phyloP scores from a whole-genome alignment of 23 tunicate species.

The Trididemnum miniatum region DNA sequence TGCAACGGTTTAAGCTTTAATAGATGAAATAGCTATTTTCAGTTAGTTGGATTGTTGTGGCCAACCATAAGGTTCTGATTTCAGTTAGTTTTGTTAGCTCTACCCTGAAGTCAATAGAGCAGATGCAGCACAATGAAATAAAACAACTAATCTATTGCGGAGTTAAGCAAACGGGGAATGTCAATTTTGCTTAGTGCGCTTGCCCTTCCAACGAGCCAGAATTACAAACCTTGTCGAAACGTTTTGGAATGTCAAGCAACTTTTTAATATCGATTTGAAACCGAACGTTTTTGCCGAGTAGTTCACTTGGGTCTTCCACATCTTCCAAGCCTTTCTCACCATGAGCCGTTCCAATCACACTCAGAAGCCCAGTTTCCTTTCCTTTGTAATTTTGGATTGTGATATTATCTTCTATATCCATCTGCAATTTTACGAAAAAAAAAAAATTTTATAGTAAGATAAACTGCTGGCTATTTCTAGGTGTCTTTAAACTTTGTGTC shows the following conservation, averaged over 20 bases:
- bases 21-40: too few species aligned
- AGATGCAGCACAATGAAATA: too few species aligned
- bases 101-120: too few species aligned
- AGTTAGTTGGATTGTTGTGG: too few species aligned
- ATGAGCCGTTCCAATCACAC: slow-evolving; percentile 44
- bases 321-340: slow-evolving; percentile 54
- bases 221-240: slow-evolving; percentile 58
- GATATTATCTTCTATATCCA: slow-evolving; percentile 62
- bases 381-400: slow-evolving; percentile 48
- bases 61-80: too few species aligned
- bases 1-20: too few species aligned
- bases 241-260: slow-evolving; percentile 50
- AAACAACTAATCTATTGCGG: too few species aligned
- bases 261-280: slow-evolving; percentile 65
- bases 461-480: not conserved
- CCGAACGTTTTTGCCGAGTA: slow-evolving; percentile 37
- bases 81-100: too few species aligned
- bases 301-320: slow-evolving; percentile 63
- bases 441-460: not conserved
- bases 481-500: too few species aligned
- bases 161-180: too few species aligned
- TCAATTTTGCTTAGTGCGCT: too few species aligned
- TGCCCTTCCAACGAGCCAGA: too few species aligned
- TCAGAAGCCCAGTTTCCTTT: slow-evolving; percentile 39
- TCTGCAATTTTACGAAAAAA: slow-evolving; percentile 20